Evolutionary conservation across 2,888 invertebrate species (phyloP).

Genomic region (Ellobium chinense): DNA sequence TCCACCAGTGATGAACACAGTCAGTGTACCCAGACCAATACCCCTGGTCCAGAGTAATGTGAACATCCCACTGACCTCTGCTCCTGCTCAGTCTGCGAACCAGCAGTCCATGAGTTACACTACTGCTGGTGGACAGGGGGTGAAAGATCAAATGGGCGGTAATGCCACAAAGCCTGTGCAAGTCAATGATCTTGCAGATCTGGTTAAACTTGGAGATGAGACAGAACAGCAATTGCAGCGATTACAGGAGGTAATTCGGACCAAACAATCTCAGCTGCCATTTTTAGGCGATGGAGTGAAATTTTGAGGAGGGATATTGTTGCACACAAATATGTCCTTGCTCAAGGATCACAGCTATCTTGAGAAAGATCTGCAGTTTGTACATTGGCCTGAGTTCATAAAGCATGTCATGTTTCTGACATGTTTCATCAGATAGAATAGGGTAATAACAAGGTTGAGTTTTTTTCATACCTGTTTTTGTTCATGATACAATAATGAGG

Average conservation of each 20-base stretch:
- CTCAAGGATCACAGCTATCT: no score
- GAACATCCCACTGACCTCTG: constrained; percentile 16
- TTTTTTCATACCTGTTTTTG: no score
- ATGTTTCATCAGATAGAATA: no score
- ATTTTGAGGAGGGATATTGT: no score
- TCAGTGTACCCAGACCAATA: constrained; percentile 68
- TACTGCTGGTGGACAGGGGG: constrained; percentile 4
- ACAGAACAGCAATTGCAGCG: constrained; percentile 23
- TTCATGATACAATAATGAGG: no score
- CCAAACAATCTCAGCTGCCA: no score
- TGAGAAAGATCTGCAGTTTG: no score
- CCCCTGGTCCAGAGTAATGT: constrained; percentile 68
- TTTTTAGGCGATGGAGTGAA: no score
- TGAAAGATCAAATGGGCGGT: constrained; percentile 11
- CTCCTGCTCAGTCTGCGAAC: background rate
- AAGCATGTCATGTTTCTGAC: no score
- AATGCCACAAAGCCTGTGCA: background rate
- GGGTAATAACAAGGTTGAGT: no score
- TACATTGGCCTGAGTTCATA: no score
- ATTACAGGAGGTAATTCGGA: constrained; percentile 41
- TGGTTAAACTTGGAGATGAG: constrained; percentile 14
- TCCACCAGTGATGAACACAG: constrained; percentile 55
- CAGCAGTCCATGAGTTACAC: background rate
- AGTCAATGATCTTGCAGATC: constrained; percentile 6
- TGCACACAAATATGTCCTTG: no score